A percentile compares a stretch with the other conserved stretches of the same genome.
These are phyloP conservation scores for Nemurella pictetii DNA, from an alignment of 2,888 invertebrate genomes.

Conservation along the genomic window DNA sequence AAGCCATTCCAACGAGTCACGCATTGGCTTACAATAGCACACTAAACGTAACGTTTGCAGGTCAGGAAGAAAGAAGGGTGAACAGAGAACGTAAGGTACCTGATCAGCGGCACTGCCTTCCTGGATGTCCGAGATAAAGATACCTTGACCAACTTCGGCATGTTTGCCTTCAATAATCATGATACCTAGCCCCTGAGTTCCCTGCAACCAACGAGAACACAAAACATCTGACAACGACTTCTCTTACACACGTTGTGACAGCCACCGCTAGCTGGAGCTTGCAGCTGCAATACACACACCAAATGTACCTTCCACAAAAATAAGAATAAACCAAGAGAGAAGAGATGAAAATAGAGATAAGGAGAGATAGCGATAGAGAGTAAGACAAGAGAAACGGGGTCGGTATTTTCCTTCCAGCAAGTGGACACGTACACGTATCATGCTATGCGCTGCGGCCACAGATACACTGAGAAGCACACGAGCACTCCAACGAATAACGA, in stretches of 20 bases:
- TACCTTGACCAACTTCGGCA: constrained; percentile 87
- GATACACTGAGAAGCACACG: constrained; percentile 24
- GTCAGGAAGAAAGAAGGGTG: background rate
- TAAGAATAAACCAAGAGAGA: constrained; percentile 16
- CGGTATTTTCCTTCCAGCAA: background rate
- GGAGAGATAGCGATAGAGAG: constrained; percentile 14
- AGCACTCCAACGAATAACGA: constrained; percentile 7
- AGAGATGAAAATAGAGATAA: background rate
- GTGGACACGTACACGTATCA: background rate
- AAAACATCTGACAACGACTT: constrained; percentile 26
- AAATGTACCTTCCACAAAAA: constrained; percentile 13
- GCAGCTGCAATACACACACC: constrained; percentile 18
- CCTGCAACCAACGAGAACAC: constrained; percentile 56
- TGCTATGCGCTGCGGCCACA: constrained; percentile 15
- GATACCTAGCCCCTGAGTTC: constrained; percentile 80
- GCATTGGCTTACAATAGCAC: background rate
- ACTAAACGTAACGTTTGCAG: background rate
- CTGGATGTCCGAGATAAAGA: constrained; percentile 91
- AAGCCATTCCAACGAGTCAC: constrained; percentile 16
- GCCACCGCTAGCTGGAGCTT: background rate
- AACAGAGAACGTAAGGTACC: constrained; percentile 55
- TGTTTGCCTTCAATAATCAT: constrained; percentile 96
- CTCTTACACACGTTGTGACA: background rate
- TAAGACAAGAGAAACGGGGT: background rate
- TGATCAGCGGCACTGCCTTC: constrained; percentile 86